Base-by-base conservation (phyloP, 1,140 invertebrate species). In the Lordiphosa mommai region DNA sequence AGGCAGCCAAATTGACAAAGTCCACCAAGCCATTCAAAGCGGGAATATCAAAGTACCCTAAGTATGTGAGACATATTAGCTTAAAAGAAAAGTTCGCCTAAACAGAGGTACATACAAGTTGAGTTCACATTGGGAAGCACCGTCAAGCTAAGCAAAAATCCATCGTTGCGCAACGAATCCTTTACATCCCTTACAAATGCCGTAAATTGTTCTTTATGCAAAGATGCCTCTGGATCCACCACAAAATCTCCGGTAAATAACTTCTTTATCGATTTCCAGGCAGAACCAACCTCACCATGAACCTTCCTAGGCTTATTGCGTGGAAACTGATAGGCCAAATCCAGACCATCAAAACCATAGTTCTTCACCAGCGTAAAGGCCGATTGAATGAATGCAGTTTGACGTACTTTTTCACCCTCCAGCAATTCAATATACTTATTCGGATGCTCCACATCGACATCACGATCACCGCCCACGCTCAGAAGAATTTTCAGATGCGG, bases 261-360 rank as follows among this genome's bases (percentile, higher is more conserved):
- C 72, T 94, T 94, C 89, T 95, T 95, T 27, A 95, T 77, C 6
- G 91, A 92, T 47, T 94, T 93, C 92, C 93, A 95, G 32, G 94
- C 77, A 0, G 89, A 88, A 90, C 92, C 91, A 16, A 93, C 87
- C 9, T 91, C 91, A 5, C 92, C 90, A 23, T 92, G 92, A 9
- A 95, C 91, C 84, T 95, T 95, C 87, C 95, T 93, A 1, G 94
- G 92, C 84, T 94, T 95, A 32, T 92, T 92, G 20, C 91, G 91
- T 0, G 94, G 93, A 88, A 96, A 96, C 89, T 96, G 94, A 94
- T 95, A 96, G 6, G 94, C 94, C 0, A 97, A 89, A 87, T 96
- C 95, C 1, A 96, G 88, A 9, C 96, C 95, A 87, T 96, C 95
- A 48, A 96, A 96, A 1, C 93, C 92, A 69, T 95, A 94, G 47